Base-by-base conservation (phyloP, 1,140 invertebrate species). In the Pseudoatta argentina region DNA sequence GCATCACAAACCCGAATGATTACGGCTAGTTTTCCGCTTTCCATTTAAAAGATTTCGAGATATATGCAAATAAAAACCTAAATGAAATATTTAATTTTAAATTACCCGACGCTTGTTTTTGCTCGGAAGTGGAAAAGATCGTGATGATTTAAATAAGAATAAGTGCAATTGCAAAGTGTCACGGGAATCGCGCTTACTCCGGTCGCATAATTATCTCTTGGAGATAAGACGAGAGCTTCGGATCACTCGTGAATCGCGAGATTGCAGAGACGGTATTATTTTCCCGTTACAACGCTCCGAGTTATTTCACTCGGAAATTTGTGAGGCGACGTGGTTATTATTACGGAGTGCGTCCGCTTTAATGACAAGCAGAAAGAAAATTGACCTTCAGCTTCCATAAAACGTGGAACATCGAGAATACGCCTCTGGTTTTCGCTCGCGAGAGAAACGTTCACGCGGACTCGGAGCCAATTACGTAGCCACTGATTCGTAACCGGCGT, bases 401-500 rank as follows among this genome's bases (percentile, higher is more conserved):
- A 66, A 21, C 18, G 30, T 66, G 81, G 18, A 64, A 78, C 53
- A 66, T 39, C 27, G 10, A 21, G 51, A 57, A 34, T 18, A 7
- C 18, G 61, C 48, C 44, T 53, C 77, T 27, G 34, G 55, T 34
- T n/a, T 44, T 76, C 73, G 73, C 39, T 69, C 30, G 12, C 51
- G 39, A 24, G 39, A 24, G 51, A 55, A 86, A 81, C 75, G 16
- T 51, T 39, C 59, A 10, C 24, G 63, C 44, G 30, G 24, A 24
- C 14, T 59, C 66, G 10, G 21, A 10, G 59, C 34, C 71, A 77
- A 63, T 86, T 86, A 86, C 44, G n/a, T 64, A 61, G 69, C 18
- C 85, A 53, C 7, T 8, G 53, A 79, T 87, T 67, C 59, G 67
- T 85, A 87, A 63, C 24, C n/a, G 39, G 51, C 44, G 61, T 39